Evolutionary conservation across 1,140 invertebrate genomes (phyloP).

Genomic region (Zaprionus ghesquierei): DNA sequence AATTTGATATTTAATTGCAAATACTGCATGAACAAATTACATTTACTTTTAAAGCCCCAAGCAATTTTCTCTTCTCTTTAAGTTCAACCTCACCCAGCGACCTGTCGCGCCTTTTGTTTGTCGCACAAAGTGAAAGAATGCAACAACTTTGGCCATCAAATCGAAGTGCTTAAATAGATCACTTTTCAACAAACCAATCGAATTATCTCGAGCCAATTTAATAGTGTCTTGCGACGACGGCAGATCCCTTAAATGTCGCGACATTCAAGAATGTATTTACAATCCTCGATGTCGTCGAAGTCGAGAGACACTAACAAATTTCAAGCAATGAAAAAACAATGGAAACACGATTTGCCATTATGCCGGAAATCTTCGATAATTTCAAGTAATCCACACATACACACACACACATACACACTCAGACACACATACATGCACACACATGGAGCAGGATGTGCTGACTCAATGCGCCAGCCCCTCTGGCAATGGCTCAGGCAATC

Average conservation of each 20-base stretch:
- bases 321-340: conserved; percentile 48
- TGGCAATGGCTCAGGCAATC: conserved; percentile 52
- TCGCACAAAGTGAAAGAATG: conserved; percentile 7
- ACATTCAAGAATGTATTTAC: conserved; percentile 20
- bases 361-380: conserved; percentile 72
- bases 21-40: no score
- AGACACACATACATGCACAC: conserved; percentile 22
- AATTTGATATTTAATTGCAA: no score
- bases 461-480: conserved; percentile 24
- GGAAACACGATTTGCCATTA: conserved; percentile 57
- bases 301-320: conserved; percentile 40
- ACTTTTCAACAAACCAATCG: conserved; percentile 25
- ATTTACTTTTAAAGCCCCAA: no score
- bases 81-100: not conserved
- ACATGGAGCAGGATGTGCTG: conserved; percentile 19
- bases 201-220: conserved; percentile 33
- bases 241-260: conserved; percentile 21
- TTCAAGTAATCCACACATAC: conserved; percentile 59
- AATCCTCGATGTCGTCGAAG: conserved; percentile 35
- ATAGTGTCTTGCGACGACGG: conserved; percentile 10
- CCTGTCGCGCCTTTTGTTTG: not conserved
- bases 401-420: conserved; percentile 11
- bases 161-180: conserved; percentile 20
- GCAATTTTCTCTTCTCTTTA: no score
- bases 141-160: conserved; percentile 12